Evolutionary conservation across 2,797 vertebrate genomes (phyloP).

Genomic region (Aythya fuligula): DNA sequence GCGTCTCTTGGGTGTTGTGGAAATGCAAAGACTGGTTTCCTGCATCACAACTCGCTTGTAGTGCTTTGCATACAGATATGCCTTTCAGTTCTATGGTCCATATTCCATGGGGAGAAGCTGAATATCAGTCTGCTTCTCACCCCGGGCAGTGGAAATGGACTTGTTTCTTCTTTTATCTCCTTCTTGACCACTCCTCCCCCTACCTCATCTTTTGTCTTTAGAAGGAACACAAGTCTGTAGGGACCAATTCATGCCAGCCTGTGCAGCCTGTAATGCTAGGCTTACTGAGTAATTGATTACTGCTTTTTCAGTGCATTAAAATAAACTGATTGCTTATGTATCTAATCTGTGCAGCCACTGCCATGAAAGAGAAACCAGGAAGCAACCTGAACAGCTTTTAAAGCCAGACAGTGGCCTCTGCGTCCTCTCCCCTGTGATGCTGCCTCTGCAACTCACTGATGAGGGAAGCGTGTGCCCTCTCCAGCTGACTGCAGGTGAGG

Average conservation of each 20-base stretch:
- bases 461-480: neutral
- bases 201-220: neutral
- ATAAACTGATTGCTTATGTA: neutral
- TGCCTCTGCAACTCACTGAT: neutral
- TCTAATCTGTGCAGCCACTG: neutral
- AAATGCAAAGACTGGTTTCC: neutral
- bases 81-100: fast-evolving
- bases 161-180: neutral
- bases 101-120: neutral
- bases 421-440: neutral
- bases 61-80: neutral
- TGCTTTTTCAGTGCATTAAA: neutral
- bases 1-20: neutral
- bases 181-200: neutral
- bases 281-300: neutral
- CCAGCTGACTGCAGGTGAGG: neutral
- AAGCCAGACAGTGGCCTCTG: neutral
- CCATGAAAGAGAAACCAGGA: neutral
- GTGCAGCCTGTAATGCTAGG: neutral
- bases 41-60: neutral
- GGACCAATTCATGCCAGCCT: neutral
- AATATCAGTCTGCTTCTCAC: neutral
- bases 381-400: neutral
- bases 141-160: neutral
- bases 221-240: neutral